A percentile compares a stretch with the other conserved stretches of the same genome.
phyloP scores from a whole-genome alignment of 2,888 invertebrate species.

The Piscicola geometra region DNA sequence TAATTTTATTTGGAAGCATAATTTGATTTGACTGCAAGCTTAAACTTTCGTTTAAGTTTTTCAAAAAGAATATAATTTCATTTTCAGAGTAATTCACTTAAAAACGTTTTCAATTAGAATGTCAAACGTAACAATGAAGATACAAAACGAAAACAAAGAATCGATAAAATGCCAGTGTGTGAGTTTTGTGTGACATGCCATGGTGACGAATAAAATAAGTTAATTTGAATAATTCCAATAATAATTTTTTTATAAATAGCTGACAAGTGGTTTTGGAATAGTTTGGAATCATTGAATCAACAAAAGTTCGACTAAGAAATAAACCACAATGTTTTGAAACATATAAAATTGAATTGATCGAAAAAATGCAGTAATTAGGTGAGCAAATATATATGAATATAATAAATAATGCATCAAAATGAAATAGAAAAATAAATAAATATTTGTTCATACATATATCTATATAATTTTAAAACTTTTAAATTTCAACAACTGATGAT shows the following conservation, averaged over 20 bases:
- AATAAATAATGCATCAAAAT: too few relatives aligned
- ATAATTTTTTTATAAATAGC: background rate
- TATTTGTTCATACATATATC: too few relatives aligned
- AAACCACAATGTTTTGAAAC: too few relatives aligned
- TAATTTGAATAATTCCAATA: background rate
- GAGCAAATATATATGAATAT: too few relatives aligned
- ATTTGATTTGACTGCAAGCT: background rate
- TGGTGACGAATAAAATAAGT: background rate
- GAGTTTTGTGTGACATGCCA: background rate
- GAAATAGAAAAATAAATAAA: too few relatives aligned
- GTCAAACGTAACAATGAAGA: background rate
- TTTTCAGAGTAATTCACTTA: background rate
- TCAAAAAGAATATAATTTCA: background rate
- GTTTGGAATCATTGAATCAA: too few relatives aligned
- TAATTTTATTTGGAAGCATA: background rate
- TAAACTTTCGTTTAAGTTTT: background rate
- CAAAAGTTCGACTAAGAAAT: too few relatives aligned
- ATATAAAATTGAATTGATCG: too few relatives aligned
- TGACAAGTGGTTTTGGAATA: too few relatives aligned
- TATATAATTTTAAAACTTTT: too few relatives aligned
- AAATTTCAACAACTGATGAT: too few relatives aligned
- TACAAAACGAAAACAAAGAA: background rate
- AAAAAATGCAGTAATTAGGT: too few relatives aligned
- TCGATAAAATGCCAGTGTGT: background rate
- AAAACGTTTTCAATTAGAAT: background rate